A percentile compares a stretch with the other conserved stretches of the same genome.
phyloP scores from a whole-genome alignment of 2,113 vertebrate genomes.

The Mormyrus lacerda region DNA sequence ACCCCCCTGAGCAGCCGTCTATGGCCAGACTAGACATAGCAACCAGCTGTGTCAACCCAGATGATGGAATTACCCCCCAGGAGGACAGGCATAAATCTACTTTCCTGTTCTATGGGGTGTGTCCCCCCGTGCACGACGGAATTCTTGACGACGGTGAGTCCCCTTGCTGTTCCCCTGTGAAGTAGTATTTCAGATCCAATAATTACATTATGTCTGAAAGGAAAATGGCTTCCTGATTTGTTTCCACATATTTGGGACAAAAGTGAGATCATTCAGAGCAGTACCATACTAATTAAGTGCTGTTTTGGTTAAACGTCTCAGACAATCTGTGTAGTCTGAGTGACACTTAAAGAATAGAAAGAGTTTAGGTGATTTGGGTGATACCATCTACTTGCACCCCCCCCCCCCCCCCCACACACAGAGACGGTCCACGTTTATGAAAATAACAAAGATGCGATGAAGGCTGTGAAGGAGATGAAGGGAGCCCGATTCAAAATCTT shows the following conservation, averaged over 20 bases:
- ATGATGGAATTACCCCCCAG: background rate
- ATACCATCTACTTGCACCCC: background rate
- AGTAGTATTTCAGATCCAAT: background rate
- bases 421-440: background rate
- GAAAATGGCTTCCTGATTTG: background rate
- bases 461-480: slow-evolving; percentile 3
- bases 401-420: background rate
- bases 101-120: background rate
- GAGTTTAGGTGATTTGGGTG: background rate
- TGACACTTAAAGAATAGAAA: background rate
- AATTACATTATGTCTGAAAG: background rate
- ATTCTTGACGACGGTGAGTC: background rate
- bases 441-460: background rate
- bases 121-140: background rate
- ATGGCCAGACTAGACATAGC: background rate
- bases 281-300: background rate
- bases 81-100: background rate
- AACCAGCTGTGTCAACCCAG: background rate
- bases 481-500: slow-evolving; percentile 14
- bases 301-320: background rate
- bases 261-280: background rate
- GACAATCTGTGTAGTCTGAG: background rate
- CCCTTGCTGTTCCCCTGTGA: background rate
- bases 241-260: background rate
- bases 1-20: background rate